A percentile compares a stretch with the other conserved stretches of the same genome.
Conservation (phyloP, 2,113 vertebrate species). For the Athene noctua region DNA sequence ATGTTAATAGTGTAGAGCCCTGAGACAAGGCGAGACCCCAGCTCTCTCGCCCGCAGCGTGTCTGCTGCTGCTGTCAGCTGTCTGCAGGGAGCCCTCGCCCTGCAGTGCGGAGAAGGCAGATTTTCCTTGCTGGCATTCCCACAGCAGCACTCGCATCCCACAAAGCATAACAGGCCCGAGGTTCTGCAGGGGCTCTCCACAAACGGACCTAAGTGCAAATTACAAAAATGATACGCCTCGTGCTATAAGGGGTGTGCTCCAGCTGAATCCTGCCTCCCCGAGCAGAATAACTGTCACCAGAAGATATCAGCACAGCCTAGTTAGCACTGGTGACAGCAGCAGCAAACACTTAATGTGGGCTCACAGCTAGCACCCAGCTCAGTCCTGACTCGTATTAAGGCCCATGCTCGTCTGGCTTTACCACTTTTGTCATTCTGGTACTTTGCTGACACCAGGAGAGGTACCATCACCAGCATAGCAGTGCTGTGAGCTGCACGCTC, state of each 20-base stretch:
- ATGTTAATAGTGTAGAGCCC: background rate
- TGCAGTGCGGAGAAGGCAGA: background rate
- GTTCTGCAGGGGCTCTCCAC: background rate
- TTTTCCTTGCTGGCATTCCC: background rate
- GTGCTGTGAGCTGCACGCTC: background rate
- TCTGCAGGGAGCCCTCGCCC: background rate
- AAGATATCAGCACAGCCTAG: background rate
- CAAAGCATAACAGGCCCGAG: accelerated
- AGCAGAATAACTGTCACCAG: background rate
- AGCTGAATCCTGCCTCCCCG: background rate
- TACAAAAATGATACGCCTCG: background rate
- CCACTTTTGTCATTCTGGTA: accelerated
- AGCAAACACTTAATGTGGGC: background rate
- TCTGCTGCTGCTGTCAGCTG: background rate
- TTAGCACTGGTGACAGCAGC: background rate
- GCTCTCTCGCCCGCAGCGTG: background rate
- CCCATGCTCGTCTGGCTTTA: background rate
- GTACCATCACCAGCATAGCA: accelerated
- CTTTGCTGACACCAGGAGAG: background rate
- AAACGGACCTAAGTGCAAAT: background rate
- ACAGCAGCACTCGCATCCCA: background rate
- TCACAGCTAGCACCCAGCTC: background rate
- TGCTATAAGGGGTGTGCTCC: background rate
- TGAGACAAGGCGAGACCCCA: background rate
- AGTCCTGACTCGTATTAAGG: no score